Conservation (phyloP, 92 coral and sea anemone species). For the Parazoanthus atlanticus region DNA sequence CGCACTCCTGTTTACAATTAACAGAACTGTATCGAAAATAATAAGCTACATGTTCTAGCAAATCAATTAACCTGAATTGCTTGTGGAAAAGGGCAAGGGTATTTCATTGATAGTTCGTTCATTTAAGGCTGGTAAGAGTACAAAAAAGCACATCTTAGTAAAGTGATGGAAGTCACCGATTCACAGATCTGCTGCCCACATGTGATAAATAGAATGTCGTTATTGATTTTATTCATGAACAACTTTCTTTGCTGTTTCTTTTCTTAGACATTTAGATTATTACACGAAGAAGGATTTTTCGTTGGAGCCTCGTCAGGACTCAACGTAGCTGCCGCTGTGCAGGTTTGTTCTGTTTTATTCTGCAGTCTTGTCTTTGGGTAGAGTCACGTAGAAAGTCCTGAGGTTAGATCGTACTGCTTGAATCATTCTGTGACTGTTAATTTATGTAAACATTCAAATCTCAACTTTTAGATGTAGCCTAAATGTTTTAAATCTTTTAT, state of each 20-base stretch:
- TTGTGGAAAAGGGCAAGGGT: background rate
- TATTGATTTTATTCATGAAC: background rate
- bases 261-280: conserved; percentile 79
- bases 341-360: conserved; percentile 52
- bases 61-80: background rate
- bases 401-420: too few relatives aligned
- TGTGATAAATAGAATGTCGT: too few relatives aligned
- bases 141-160: too few relatives aligned
- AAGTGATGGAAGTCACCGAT: too few relatives aligned
- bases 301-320: conserved; percentile 98
- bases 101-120: background rate
- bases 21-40: too few relatives aligned
- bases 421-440: too few relatives aligned
- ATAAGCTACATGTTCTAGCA: background rate
- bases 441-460: too few relatives aligned
- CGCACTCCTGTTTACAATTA: too few relatives aligned
- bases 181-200: too few relatives aligned
- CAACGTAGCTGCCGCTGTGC: conserved; percentile 94
- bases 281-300: conserved; percentile 97
- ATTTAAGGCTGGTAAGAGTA: too few relatives aligned
- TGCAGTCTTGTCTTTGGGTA: background rate
- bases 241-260: background rate
- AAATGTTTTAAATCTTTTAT: too few relatives aligned
- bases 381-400: background rate
- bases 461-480: too few relatives aligned